Percentiles rank a stretch among this genome's conserved stretches.
Evolutionary conservation across 1,140 invertebrate genomes (phyloP).

Genomic region (Bombus superbus): DNA sequence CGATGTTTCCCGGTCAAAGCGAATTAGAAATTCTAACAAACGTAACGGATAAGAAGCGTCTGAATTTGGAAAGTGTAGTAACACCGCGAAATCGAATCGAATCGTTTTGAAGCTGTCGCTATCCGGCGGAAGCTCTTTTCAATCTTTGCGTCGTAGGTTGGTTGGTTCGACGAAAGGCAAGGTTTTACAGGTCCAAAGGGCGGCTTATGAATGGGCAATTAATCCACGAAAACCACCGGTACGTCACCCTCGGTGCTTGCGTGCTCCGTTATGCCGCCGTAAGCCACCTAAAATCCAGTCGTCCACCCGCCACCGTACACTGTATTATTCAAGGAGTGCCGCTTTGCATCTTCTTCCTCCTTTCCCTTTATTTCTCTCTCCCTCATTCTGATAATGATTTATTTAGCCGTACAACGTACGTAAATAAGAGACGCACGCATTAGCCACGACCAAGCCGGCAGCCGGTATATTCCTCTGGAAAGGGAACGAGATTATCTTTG

Average conservation of each 20-base stretch:
- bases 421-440: constrained; percentile 7
- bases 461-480: background rate
- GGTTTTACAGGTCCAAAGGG: constrained; percentile 19
- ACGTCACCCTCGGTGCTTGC: constrained; percentile 35
- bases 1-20: too few relatives aligned
- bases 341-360: constrained; percentile 33
- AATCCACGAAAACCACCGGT: constrained; percentile 65
- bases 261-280: constrained; percentile 59
- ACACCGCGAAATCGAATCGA: background rate
- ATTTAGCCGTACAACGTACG: constrained; percentile 58
- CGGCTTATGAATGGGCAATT: constrained; percentile 73
- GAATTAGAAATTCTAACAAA: background rate
- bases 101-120: background rate
- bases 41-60: background rate
- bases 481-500: constrained; percentile 7
- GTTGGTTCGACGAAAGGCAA: constrained; percentile 1
- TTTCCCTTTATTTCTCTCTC: background rate
- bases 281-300: constrained; percentile 68
- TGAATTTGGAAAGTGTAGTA: background rate
- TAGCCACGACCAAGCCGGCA: background rate
- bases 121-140: constrained; percentile 29
- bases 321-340: constrained; percentile 69
- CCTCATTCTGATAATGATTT: constrained; percentile 69
- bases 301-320: constrained; percentile 33
- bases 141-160: constrained; percentile 30